phyloP scores from a whole-genome alignment of 2,888 invertebrate species.

The Cheilosia vulpina region DNA sequence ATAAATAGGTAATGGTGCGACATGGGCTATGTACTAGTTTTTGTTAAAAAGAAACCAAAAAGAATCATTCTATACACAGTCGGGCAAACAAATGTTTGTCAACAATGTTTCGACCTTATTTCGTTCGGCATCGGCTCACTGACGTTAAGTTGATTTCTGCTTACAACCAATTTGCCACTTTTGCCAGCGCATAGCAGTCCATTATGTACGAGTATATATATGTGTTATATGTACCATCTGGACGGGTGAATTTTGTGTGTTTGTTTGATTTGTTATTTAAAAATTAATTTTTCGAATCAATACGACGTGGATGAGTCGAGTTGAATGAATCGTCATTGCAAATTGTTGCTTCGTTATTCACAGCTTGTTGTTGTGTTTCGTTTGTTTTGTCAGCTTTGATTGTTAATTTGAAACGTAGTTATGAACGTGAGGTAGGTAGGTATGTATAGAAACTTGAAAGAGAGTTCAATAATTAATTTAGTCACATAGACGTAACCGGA shows the following conservation, averaged over 20 bases:
- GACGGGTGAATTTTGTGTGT: background rate
- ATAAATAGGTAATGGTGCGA: background rate
- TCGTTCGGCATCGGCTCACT: conserved; percentile 7
- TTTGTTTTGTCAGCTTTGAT: conserved; percentile 55
- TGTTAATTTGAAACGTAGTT: conserved; percentile 41
- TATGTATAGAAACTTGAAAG: conserved; percentile 23
- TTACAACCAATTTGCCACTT: background rate
- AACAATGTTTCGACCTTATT: conserved; percentile 67
- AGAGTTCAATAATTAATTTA: conserved; percentile 60
- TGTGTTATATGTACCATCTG: background rate
- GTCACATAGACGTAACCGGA: conserved; percentile 62
- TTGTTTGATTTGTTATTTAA: conserved; percentile 30
- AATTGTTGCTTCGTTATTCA: conserved; percentile 64
- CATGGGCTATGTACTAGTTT: too few relatives aligned
- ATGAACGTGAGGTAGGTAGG: background rate
- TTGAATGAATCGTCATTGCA: conserved; percentile 62
- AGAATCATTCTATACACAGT: conserved; percentile 11
- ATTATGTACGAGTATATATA: too few relatives aligned
- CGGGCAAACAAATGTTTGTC: conserved; percentile 61
- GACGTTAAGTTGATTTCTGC: background rate
- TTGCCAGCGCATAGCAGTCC: background rate
- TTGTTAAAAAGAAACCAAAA: conserved; percentile 4
- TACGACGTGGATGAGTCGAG: conserved; percentile 22
- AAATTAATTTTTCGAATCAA: conserved; percentile 33
- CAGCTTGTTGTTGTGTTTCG: conserved; percentile 35